Base-by-base conservation (phyloP, 1,140 invertebrate species). In the Sycobia sp. region DNA sequence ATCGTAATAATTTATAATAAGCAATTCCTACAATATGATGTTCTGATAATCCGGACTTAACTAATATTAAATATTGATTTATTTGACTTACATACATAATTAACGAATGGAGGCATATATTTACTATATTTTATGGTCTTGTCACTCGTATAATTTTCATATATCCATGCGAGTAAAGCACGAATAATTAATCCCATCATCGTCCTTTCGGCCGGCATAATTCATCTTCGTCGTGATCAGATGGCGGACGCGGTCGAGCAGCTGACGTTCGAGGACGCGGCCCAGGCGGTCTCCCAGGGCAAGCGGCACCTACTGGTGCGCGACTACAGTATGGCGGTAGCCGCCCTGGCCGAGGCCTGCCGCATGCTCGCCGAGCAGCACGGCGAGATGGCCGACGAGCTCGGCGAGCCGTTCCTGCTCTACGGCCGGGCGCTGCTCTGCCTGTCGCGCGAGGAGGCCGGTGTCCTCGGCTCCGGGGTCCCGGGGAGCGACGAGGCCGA, bases 401-500 rank as follows among this genome's bases (percentile, higher is more conserved):
- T 90, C 76, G 93, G 87, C 13, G 93, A 95, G 50, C 89, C 90
- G 11, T 95, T 95, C 77, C 87, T 92, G 63, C 83, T 84, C 47
- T 91, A 90, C 76, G 92, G 93, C 0, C 89, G 89, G 74, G 87
- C 94, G 4, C 79, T 97, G 4, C 81, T 96, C 18, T 91, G 92
- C 61, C 74, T 95, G 34, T 88, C 91, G 0, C 84, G 94, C 70
- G 87, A 90, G 70, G 93, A 97, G 73, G 86, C 84, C 69, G 90
- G 88, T 34, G 90, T 95, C 2, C 78, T 95, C 4, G 93, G 91
- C 5, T 87, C 89, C 72, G 88, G 86, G 41, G 79, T 92, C 27
- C 86, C 89, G 62, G 85, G 82, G 65, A 84, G 83, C 80, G 85
- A 75, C 57, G 82, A 84, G 29, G 75, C 76, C 10, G 80, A 85